A percentile compares a stretch with the other conserved stretches of the same genome.
phyloP scores from a whole-genome alignment of 2,888 invertebrate genomes.

The Dynastes tityus region DNA sequence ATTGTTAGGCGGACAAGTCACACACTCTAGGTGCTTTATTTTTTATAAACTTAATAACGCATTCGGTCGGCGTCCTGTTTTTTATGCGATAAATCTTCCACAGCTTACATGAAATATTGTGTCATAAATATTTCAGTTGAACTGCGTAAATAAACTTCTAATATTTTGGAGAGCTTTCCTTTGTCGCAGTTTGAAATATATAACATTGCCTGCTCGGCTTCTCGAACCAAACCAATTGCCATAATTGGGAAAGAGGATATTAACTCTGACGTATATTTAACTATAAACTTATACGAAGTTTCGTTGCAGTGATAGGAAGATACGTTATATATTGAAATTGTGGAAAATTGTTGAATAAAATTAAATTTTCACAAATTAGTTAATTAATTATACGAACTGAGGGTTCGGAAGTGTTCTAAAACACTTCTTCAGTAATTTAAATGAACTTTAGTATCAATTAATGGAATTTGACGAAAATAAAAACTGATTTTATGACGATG shows the following conservation, averaged over 20 bases:
- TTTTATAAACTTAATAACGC: conserved; percentile 38
- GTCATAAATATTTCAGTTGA: conserved; percentile 37
- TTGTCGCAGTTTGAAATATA: conserved; percentile 35
- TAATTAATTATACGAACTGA: too few species aligned
- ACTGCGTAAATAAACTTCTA: conserved; percentile 26
- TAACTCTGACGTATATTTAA: too few species aligned
- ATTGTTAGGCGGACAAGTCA: background rate
- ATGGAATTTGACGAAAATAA: too few species aligned
- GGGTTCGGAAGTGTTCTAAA: too few species aligned
- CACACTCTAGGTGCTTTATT: conserved; percentile 16
- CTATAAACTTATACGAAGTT: too few species aligned
- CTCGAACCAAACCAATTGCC: background rate
- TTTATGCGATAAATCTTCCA: conserved; percentile 36
- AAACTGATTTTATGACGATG: too few species aligned
- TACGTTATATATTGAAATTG: too few species aligned
- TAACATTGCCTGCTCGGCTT: background rate
- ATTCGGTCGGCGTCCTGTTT: conserved; percentile 23
- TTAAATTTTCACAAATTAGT: too few species aligned
- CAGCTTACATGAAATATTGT: conserved; percentile 26
- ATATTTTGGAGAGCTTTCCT: conserved; percentile 38
- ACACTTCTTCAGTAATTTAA: too few species aligned
- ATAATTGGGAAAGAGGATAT: background rate
- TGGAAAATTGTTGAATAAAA: too few species aligned
- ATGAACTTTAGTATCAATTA: too few species aligned
- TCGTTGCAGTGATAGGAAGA: too few species aligned